Conservation (phyloP, 2,888 invertebrate species). For the Brachynemurus nebulosus region DNA sequence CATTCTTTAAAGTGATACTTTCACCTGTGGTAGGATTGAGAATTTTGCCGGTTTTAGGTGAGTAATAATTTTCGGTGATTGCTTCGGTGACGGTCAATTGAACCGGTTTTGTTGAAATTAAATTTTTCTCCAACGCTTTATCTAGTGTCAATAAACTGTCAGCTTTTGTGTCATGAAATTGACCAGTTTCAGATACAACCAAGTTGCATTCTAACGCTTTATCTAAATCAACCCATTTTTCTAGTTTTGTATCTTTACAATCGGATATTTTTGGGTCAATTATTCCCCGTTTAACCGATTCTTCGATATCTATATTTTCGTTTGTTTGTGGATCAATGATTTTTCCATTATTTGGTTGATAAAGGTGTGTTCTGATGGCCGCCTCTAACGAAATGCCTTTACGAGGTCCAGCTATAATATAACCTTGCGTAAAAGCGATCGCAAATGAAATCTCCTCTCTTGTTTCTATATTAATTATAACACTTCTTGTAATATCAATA, state of each 20-base stretch:
- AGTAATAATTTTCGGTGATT: constrained; percentile 63
- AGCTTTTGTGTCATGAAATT: constrained; percentile 56
- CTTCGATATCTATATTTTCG: constrained; percentile 55
- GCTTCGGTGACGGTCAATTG: constrained; percentile 60
- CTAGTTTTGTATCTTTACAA: constrained; percentile 61
- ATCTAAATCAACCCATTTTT: constrained; percentile 55
- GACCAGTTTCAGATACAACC: constrained; percentile 54
- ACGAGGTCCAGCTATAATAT: constrained; percentile 49
- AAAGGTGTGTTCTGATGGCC: constrained; percentile 53
- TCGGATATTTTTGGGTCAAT: constrained; percentile 70
- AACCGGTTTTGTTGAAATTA: constrained; percentile 56
- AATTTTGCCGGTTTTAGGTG: constrained; percentile 56
- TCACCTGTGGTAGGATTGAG: constrained; percentile 64
- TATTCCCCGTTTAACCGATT: constrained; percentile 64
- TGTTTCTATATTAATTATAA: constrained; percentile 55
- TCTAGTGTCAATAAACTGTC: constrained; percentile 55
- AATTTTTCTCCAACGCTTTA: constrained; percentile 51
- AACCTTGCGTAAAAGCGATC: constrained; percentile 54
- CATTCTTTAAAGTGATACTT: constrained; percentile 58
- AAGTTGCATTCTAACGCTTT: constrained; percentile 59
- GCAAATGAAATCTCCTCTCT: constrained; percentile 53
- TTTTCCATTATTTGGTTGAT: constrained; percentile 53
- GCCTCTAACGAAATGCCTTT: constrained; percentile 68
- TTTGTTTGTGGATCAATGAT: constrained; percentile 59
- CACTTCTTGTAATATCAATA: constrained; percentile 59